These are phyloP conservation scores for Hermaeophaga mercurialis DNA, from an alignment of 2,888 invertebrate genomes.

Conservation along the genomic window DNA sequence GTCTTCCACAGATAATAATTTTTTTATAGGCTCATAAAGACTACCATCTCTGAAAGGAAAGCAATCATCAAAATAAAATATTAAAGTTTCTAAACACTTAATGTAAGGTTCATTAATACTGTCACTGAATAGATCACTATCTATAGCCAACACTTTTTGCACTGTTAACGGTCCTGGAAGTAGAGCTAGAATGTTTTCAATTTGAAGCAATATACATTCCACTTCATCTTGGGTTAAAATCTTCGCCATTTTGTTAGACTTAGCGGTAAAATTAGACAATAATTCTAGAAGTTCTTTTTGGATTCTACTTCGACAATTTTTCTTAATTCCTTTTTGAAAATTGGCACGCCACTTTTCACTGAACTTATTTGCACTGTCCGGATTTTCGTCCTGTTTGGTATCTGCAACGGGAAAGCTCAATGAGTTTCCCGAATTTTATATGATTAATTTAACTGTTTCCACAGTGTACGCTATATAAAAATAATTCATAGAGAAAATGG, in stretches of 20 bases:
- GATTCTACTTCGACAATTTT: constrained; percentile 21
- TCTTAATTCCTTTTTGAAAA: constrained; percentile 46
- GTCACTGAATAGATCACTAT: constrained; percentile 54
- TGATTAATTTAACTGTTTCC: no score
- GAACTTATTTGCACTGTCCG: constrained; percentile 25
- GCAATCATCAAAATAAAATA: constrained; percentile 60
- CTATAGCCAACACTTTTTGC: constrained; percentile 66
- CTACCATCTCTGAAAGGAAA: constrained; percentile 62
- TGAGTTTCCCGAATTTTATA: constrained; percentile 54
- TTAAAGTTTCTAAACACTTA: constrained; percentile 59
- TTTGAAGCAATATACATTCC: constrained; percentile 45
- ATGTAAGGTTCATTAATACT: constrained; percentile 60
- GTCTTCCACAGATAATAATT: constrained; percentile 64
- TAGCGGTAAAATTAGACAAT: constrained; percentile 29
- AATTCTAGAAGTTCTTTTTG: constrained; percentile 31
- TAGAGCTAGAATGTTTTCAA: constrained; percentile 50
- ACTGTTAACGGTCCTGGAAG: constrained; percentile 67
- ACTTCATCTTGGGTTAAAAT: constrained; percentile 54
- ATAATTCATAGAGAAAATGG: no score
- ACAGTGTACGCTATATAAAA: no score
- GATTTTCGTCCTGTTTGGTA: constrained; percentile 30
- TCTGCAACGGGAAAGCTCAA: constrained; percentile 55
- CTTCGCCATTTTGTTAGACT: constrained; percentile 43
- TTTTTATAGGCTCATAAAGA: constrained; percentile 57
- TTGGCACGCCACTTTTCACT: constrained; percentile 40